Evolutionary conservation across 2,113 vertebrate genomes (phyloP).

Genomic region (Passer montanus): DNA sequence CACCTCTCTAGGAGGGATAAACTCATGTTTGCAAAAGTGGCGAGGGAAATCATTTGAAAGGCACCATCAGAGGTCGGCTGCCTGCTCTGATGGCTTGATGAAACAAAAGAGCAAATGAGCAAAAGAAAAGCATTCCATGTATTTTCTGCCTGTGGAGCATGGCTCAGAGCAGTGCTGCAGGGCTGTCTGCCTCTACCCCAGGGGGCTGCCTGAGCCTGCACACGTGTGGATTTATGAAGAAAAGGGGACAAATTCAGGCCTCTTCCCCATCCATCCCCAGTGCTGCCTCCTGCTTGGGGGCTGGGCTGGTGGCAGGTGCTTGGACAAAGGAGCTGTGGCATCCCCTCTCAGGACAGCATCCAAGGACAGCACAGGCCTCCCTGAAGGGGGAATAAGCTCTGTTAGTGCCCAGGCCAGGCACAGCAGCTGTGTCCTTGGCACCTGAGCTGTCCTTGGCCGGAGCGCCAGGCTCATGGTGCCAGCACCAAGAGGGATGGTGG

Average conservation of each 20-base stretch:
- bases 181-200: background rate
- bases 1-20: conserved; percentile 26
- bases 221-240: background rate
- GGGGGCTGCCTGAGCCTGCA: background rate
- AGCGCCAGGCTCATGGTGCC: accelerated
- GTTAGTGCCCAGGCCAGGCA: background rate
- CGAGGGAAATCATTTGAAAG: conserved; percentile 41
- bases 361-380: background rate
- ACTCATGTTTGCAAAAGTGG: background rate
- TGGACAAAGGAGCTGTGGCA: background rate
- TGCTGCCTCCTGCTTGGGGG: background rate
- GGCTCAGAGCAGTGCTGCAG: background rate
- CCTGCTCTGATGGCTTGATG: background rate
- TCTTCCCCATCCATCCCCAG: background rate
- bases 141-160: background rate
- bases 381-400: background rate
- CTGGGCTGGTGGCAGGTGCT: background rate
- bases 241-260: background rate
- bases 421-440: conserved; percentile 34
- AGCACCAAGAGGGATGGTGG: background rate
- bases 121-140: background rate
- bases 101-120: background rate
- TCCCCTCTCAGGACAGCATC: background rate
- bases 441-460: background rate
- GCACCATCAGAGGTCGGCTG: background rate